Percentiles rank a stretch among this genome's conserved stretches.
Evolutionary conservation across 2,113 vertebrate species (phyloP).

Genomic region (Psammodynastes pulverulentus): DNA sequence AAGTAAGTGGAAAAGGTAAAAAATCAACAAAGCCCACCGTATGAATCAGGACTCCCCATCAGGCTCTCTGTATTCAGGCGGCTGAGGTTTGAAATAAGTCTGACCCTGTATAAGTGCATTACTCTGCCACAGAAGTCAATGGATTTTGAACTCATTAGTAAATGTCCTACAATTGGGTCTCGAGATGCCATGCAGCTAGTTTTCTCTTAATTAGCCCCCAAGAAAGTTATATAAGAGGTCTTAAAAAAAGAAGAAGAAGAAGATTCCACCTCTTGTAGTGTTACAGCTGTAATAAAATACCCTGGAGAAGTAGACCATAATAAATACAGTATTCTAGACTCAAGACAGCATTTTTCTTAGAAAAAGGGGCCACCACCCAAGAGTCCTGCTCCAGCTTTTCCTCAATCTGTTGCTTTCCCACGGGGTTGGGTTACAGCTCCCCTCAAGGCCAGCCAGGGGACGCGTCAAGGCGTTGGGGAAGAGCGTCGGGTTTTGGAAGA

Average conservation of each 20-base stretch:
- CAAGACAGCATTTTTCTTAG: constrained; percentile 24
- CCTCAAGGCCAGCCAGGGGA: neutral
- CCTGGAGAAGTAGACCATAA: constrained; percentile 58
- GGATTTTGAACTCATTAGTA: constrained; percentile 19
- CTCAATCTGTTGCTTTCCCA: neutral
- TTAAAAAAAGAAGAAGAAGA: neutral
- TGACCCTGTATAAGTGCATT: neutral
- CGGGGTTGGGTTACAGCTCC: neutral
- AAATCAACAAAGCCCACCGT: neutral
- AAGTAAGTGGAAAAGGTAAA: neutral
- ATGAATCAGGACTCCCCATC: neutral
- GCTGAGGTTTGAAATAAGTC: neutral
- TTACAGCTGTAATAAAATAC: constrained; percentile 56
- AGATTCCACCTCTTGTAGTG: constrained; percentile 48
- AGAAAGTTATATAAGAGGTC: constrained; percentile 46
- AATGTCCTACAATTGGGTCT: constrained; percentile 19
- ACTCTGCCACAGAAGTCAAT: constrained; percentile 23
- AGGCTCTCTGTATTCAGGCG: neutral
- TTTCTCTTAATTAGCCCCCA: constrained; percentile 27
- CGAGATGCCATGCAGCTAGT: constrained; percentile 43
- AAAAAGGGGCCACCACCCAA: accelerated
- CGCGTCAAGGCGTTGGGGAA: neutral
- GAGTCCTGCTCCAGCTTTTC: accelerated
- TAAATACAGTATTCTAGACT: constrained; percentile 64
- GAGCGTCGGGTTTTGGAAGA: neutral